Evolutionary conservation across 2,888 invertebrate genomes (phyloP).

Genomic region (Philopedon plagiatum): DNA sequence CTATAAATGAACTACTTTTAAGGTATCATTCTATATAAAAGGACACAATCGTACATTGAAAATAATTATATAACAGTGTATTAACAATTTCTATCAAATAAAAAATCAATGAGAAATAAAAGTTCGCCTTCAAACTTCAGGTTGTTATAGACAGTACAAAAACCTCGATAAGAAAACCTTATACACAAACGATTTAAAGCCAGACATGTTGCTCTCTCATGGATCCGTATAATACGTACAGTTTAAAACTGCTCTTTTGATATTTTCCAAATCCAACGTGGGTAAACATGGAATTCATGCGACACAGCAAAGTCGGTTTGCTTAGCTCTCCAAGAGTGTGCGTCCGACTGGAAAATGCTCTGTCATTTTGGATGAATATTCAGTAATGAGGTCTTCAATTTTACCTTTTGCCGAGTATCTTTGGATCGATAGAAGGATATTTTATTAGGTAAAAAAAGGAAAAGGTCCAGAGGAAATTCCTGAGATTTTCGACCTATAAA

Average conservation of each 20-base stretch:
- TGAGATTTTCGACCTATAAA: too few relatives aligned
- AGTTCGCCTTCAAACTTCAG: neutral
- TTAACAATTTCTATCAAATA: too few relatives aligned
- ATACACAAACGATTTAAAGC: neutral
- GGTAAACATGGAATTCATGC: constrained; percentile 45
- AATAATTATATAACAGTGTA: too few relatives aligned
- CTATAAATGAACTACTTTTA: too few relatives aligned
- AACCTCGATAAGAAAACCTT: too few relatives aligned
- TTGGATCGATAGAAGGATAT: neutral
- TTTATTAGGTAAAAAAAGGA: neutral
- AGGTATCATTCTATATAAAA: too few relatives aligned
- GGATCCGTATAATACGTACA: neutral
- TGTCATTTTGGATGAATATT: constrained; percentile 24
- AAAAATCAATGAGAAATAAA: too few relatives aligned
- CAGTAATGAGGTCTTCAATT: constrained; percentile 12
- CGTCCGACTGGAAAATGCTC: constrained; percentile 43
- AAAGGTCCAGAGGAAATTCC: too few relatives aligned
- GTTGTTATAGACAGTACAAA: constrained; percentile 3
- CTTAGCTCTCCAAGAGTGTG: constrained; percentile 45
- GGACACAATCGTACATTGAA: too few relatives aligned
- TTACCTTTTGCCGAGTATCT: neutral
- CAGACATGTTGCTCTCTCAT: constrained; percentile 2
- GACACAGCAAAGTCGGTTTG: constrained; percentile 42
- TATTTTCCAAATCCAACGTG: constrained; percentile 37
- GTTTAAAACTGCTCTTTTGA: constrained; percentile 46